Conservation (phyloP, 2,888 invertebrate species). For the Agonopterix subpropinquella region DNA sequence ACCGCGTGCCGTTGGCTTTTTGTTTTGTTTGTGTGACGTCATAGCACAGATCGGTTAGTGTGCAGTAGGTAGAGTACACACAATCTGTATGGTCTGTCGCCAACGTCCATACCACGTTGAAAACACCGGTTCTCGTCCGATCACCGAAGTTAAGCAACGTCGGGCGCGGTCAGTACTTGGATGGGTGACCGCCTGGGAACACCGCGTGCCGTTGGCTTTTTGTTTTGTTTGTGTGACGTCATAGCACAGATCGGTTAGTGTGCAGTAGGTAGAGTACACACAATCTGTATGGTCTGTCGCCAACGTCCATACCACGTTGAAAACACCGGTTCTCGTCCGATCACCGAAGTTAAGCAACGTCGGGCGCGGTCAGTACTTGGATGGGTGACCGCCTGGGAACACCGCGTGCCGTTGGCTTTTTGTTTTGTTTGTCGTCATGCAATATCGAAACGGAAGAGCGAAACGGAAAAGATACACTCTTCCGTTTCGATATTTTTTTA, state of each 20-base stretch:
- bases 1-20: constrained; percentile 32
- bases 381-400: constrained; percentile 46
- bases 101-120: constrained; percentile 19
- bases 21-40: neutral
- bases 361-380: constrained; percentile 53
- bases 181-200: constrained; percentile 46
- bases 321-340: constrained; percentile 49
- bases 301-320: constrained; percentile 19
- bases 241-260: too few relatives aligned
- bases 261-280: too few relatives aligned
- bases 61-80: too few relatives aligned
- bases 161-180: constrained; percentile 53
- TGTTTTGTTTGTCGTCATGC: neutral
- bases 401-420: constrained; percentile 32
- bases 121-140: constrained; percentile 49
- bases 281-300: neutral
- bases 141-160: constrained; percentile 50
- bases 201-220: constrained; percentile 32
- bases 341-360: constrained; percentile 50
- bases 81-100: neutral
- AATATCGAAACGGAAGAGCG: too few relatives aligned
- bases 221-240: neutral
- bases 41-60: too few relatives aligned
- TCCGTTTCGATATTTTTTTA: too few relatives aligned
- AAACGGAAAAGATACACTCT: too few relatives aligned